Base-by-base conservation (phyloP, 2,797 vertebrate genomes). In the Mionectes olivaceus region DNA sequence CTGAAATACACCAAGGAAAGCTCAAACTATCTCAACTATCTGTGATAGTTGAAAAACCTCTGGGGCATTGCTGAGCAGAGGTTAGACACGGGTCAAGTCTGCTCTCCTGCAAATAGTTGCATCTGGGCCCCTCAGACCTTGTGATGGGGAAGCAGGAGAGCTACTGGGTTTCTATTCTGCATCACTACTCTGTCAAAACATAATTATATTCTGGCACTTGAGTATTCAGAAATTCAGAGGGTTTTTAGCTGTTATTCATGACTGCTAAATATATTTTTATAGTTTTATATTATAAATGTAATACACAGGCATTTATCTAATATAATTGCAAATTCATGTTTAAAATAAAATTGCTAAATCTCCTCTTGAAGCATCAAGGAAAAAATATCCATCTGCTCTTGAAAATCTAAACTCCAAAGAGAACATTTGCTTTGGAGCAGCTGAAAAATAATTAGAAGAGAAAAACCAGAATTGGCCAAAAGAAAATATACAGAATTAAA, bases 331-430 rank as follows among this genome's bases (percentile, higher is more conserved):
- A 88, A 91, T n/a, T 75, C n/a, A 55, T 65, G 28, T 73, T 88
- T 77, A 35, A 71, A 76, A 86, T 79, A 55, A 71, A 68, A 30
- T 9, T 49, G 11, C 47, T 65, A 74, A 21, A 86, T 39, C 19
- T 71, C 37, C 19, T 79, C 52, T 77, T 74, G 37, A 93, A 89
- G 68, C 33, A 89, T 4, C 32, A 57, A 81, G 33, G 39, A 8
- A 27, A 69, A 76, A 21, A 67, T 24, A 64, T 41, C 49, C 65
- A 94, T 90, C 76, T 90, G 64, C 53, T 91, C n/a, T 71, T 94
- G 71, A 69, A 96, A 89, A 79, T 81, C 46, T 78, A 63, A 94
- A 91, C 49, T 94, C 65, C 70, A 88, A 86, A 86, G 56, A 81
- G 75, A 90, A 89, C 64, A 84, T 83, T 94, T 89, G 73, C 71